Evolutionary conservation across 2,113 vertebrate genomes (phyloP).

Genomic region (Carassius gibelio): DNA sequence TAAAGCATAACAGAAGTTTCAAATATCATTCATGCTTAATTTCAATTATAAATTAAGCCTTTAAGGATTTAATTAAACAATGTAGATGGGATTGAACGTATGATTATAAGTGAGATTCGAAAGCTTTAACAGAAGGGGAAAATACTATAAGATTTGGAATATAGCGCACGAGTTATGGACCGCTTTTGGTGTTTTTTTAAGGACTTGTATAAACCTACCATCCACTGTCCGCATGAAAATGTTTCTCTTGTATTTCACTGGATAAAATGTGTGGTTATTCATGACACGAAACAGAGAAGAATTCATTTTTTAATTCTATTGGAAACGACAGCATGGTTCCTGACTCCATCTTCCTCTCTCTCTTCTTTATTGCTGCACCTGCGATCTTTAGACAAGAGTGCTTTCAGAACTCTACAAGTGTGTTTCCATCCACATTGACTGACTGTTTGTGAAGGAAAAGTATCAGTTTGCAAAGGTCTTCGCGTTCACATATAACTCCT

Average conservation of each 20-base stretch:
- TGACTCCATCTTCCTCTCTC: too few species aligned
- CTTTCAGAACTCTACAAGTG: background rate
- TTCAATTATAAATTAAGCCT: background rate
- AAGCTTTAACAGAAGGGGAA: background rate
- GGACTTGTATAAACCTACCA: background rate
- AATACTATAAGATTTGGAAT: background rate
- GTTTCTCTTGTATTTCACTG: background rate
- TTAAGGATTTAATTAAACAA: background rate
- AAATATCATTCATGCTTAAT: background rate
- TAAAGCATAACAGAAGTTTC: background rate
- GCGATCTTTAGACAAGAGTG: background rate
- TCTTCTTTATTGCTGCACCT: constrained; percentile 1
- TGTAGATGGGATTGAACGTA: background rate
- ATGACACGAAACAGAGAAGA: background rate
- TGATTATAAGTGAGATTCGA: background rate
- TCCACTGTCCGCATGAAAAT: background rate
- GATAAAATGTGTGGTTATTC: background rate
- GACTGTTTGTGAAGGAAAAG: constrained; percentile 2
- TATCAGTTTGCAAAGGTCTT: background rate
- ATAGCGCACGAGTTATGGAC: background rate
- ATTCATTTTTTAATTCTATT: background rate
- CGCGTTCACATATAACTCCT: background rate
- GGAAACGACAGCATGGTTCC: background rate
- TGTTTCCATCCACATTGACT: background rate
- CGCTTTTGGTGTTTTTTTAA: background rate